A percentile compares a stretch with the other conserved stretches of the same genome.
Conservation (phyloP, 2,113 vertebrate genomes). For the Cololabis saira region DNA sequence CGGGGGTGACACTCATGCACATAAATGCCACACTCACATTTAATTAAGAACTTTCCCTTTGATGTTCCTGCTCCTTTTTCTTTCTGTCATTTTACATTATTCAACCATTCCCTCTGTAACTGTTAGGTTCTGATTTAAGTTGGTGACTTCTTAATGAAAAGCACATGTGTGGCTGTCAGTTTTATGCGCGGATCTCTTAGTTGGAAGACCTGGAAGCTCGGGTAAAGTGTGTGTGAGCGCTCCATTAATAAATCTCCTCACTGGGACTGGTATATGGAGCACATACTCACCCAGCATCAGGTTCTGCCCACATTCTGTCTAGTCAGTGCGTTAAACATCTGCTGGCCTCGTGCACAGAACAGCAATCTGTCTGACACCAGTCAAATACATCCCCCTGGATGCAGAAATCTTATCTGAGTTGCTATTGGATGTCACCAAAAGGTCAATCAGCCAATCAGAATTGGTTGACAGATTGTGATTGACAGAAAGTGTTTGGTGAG, state of each 20-base stretch:
- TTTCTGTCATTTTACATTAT: background rate
- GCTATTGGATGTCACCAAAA: slow-evolving; percentile 56
- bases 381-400: slow-evolving; percentile 38
- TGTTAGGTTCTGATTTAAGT: background rate
- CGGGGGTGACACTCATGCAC: background rate
- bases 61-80: background rate
- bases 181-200: slow-evolving; percentile 35
- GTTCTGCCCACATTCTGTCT: slow-evolving; percentile 44
- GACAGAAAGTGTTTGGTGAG: slow-evolving; percentile 51
- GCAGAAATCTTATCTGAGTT: slow-evolving; percentile 35
- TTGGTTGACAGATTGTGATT: slow-evolving; percentile 38
- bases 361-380: slow-evolving; percentile 41
- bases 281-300: slow-evolving; percentile 26
- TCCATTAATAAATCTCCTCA: slow-evolving; percentile 58
- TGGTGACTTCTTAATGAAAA: slow-evolving; percentile 12
- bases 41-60: background rate
- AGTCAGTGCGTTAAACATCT: slow-evolving; percentile 66
- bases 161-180: slow-evolving; percentile 25
- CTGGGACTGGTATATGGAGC: slow-evolving; percentile 39
- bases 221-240: slow-evolving; percentile 31
- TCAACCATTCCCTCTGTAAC: background rate
- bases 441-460: slow-evolving; percentile 62
- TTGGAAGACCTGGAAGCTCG: slow-evolving; percentile 20
- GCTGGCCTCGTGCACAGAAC: slow-evolving; percentile 47
- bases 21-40: background rate